Conservation (phyloP, 1,140 invertebrate genomes). For the Aradophagus sp. region DNA sequence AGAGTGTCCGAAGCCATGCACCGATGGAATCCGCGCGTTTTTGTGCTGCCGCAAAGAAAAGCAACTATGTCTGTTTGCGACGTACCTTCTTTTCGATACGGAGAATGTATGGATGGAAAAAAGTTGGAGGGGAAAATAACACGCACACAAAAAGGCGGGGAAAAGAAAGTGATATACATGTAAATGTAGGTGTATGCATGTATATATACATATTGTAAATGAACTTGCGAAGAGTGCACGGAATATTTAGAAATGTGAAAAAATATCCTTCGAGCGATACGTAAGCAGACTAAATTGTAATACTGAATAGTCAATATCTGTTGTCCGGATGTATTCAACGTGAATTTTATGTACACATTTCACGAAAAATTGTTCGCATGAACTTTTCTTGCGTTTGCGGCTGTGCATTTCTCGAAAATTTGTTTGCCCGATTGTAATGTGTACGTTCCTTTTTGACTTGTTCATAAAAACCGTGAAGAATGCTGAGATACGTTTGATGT, state of each 20-base stretch:
- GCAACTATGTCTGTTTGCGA: constrained; percentile 42
- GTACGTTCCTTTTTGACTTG: constrained; percentile 25
- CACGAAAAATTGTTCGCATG: constrained; percentile 23
- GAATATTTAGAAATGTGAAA: constrained; percentile 52
- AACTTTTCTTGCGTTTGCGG: constrained; percentile 11
- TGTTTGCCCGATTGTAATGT: constrained; percentile 12
- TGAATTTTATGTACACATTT: constrained; percentile 26
- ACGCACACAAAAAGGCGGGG: constrained; percentile 17
- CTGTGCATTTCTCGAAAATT: constrained; percentile 27
- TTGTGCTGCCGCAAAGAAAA: constrained; percentile 37
- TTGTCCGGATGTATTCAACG: constrained; percentile 41
- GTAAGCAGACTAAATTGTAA: constrained; percentile 43
- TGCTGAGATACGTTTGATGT: too few relatives aligned
- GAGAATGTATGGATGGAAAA: constrained; percentile 7
- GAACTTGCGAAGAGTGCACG: constrained; percentile 33
- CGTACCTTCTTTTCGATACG: constrained; percentile 32
- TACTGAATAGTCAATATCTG: constrained; percentile 51
- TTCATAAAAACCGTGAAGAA: too few relatives aligned
- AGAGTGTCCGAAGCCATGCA: constrained; percentile 43
- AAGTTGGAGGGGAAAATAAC: too few relatives aligned
- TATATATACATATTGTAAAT: constrained; percentile 33
- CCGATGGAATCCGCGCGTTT: constrained; percentile 34
- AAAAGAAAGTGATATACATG: constrained; percentile 13
- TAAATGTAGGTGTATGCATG: too few relatives aligned
- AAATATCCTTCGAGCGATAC: constrained; percentile 40